Base-by-base conservation (phyloP, 2,797 vertebrate species). In the Neolamprologus multifasciatus region DNA sequence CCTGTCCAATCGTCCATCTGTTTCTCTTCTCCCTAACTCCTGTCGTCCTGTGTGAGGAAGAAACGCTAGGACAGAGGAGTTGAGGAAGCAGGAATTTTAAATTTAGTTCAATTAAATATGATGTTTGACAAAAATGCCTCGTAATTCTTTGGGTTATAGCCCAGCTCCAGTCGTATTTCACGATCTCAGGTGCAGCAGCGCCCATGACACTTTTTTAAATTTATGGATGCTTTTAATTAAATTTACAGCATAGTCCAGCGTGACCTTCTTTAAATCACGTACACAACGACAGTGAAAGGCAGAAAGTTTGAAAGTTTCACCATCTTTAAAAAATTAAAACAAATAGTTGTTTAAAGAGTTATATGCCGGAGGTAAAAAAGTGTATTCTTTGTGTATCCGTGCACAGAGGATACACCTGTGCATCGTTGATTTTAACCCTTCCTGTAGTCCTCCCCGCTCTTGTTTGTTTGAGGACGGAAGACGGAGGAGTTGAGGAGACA, bases 391-490 rank as follows among this genome's bases (percentile, higher is more conserved):
- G 3, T 74, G 40, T 45, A 19, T 45, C 38, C 67, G 0, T 74
- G 40, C 9, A 74, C 62, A 38, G n/a, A 67, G 33, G 19, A 67
- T 67, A 40, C 67, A 74, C 67, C 67, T 12, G 14, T 74, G 6
- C 14, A 74, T 45, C 40, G 3, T 29, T 71, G 40, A 2, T 71
- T 71, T 45, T 17, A 71, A 26, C 67, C 0, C 4, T 0, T 74
- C 9, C 40, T 6, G 9, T 43, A 71, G 38, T 26, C 6, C 14
- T 71, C 21, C 1, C 14, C 14, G 0, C 38, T 45, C 0, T 71
- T 0, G 9, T 71, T 26, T 74, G 67, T 74, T 0, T 45, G 23
- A 74, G 40, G 6, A 71, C 1, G 0, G 40, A 71, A 45, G 40
- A 45, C 2, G 3, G 40, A 11, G 40, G 14, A 71, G 67, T 45